Evolutionary conservation across 2,888 invertebrate genomes (phyloP).

Genomic region (Hoplodrina blanda): DNA sequence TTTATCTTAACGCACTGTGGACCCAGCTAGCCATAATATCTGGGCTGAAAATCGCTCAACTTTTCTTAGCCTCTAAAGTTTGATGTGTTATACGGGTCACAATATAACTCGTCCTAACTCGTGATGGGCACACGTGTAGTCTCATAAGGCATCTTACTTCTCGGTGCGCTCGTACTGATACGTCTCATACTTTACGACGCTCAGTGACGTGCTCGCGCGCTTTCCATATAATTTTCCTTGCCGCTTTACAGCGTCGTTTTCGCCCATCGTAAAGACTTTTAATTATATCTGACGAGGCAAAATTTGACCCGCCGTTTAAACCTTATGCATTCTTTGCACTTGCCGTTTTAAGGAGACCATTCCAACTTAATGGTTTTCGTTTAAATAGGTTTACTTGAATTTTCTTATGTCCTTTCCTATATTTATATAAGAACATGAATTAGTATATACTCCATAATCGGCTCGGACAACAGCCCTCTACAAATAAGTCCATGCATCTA

Average conservation of each 20-base stretch:
- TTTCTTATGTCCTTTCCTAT: constrained; percentile 38
- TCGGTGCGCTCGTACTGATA: constrained; percentile 52
- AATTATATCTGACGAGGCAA: constrained; percentile 84
- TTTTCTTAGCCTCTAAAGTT: constrained; percentile 17
- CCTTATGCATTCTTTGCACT: constrained; percentile 78
- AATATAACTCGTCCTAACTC: constrained; percentile 31
- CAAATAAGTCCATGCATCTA: constrained; percentile 8
- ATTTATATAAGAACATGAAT: constrained; percentile 31
- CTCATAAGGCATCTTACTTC: constrained; percentile 24
- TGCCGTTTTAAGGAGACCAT: constrained; percentile 71
- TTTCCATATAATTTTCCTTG: constrained; percentile 80
- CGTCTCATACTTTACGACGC: constrained; percentile 77
- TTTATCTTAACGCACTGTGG: not conserved
- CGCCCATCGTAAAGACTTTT: constrained; percentile 85
- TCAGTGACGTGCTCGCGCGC: constrained; percentile 74
- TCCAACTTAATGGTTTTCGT: constrained; percentile 71
- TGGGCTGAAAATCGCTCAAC: not conserved
- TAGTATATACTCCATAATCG: not conserved
- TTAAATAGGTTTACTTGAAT: constrained; percentile 70
- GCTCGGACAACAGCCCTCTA: not conserved
- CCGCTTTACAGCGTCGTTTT: constrained; percentile 86
- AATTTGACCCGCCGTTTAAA: constrained; percentile 77
- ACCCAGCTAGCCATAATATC: constrained; percentile 8
- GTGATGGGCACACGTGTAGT: constrained; percentile 27
- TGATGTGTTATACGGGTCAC: constrained; percentile 20